Evolutionary conservation across 2,113 vertebrate genomes (phyloP).

Genomic region (Psammodynastes pulverulentus): DNA sequence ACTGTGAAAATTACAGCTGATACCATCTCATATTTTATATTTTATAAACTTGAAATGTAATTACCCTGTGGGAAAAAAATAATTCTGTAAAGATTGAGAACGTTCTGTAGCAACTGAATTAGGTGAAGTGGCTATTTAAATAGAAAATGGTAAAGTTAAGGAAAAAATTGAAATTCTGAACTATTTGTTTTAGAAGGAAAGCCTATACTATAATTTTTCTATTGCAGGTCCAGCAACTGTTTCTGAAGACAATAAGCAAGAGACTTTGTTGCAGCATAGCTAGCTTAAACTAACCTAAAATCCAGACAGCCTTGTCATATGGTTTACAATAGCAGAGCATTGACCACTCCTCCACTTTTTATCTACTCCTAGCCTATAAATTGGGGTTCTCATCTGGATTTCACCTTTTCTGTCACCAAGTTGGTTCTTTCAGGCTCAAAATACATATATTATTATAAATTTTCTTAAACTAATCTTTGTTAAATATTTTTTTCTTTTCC

Average conservation of each 20-base stretch:
- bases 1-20: slow-evolving; percentile 3
- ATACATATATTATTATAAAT: background rate
- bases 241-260: background rate
- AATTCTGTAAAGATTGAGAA: background rate
- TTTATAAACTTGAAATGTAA: background rate
- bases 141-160: background rate
- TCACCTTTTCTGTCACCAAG: background rate
- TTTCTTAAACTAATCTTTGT: background rate
- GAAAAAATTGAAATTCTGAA: background rate
- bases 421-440: background rate
- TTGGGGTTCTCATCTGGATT: background rate
- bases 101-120: background rate
- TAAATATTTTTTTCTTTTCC: background rate
- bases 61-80: background rate
- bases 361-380: background rate
- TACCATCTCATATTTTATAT: background rate
- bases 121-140: background rate
- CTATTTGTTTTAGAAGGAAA: background rate
- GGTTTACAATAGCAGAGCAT: background rate
- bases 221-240: background rate
- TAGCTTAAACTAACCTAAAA: background rate
- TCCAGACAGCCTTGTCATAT: background rate
- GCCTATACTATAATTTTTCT: background rate
- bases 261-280: background rate
- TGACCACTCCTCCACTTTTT: background rate